Evolutionary conservation across 2,797 vertebrate genomes (phyloP).

Genomic region (Dicrostonyx torquatus): DNA sequence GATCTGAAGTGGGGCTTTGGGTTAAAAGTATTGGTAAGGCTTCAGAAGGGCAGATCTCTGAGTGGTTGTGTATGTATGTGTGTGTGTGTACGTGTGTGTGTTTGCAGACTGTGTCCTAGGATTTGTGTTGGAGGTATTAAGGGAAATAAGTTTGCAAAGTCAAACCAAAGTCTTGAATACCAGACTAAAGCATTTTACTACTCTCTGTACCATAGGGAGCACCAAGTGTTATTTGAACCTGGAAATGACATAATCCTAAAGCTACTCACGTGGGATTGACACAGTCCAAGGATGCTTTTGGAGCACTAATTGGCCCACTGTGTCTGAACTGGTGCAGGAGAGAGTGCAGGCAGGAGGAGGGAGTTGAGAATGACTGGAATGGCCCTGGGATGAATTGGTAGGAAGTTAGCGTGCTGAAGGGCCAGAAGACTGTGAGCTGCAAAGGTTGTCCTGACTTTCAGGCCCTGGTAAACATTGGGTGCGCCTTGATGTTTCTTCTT

Average conservation of each 20-base stretch:
- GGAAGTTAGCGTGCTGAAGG: not conserved
- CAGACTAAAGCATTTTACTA: slow-evolving; percentile 41
- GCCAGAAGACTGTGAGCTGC: not conserved
- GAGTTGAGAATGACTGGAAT: not conserved
- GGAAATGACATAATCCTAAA: slow-evolving; percentile 62
- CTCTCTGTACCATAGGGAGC: not conserved
- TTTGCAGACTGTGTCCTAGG: not conserved
- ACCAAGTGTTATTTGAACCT: slow-evolving; percentile 50
- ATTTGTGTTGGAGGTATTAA: not conserved
- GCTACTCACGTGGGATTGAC: slow-evolving; percentile 11
- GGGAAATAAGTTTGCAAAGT: slow-evolving; percentile 28
- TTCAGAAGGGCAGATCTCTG: not conserved
- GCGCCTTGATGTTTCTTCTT: not conserved
- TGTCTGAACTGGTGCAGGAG: not conserved
- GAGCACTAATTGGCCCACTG: not conserved
- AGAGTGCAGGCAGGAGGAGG: not conserved
- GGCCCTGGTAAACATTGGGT: not conserved
- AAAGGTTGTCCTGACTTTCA: not conserved
- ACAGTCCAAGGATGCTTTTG: slow-evolving; percentile 5
- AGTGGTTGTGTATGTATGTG: not conserved
- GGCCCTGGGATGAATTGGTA: not conserved
- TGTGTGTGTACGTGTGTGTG: not conserved
- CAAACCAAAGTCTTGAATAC: slow-evolving; percentile 26
- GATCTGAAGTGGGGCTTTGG: not conserved
- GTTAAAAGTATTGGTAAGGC: not conserved